Conservation (phyloP, 1,140 invertebrate genomes). For the Caenorhabditis inopinata region DNA sequence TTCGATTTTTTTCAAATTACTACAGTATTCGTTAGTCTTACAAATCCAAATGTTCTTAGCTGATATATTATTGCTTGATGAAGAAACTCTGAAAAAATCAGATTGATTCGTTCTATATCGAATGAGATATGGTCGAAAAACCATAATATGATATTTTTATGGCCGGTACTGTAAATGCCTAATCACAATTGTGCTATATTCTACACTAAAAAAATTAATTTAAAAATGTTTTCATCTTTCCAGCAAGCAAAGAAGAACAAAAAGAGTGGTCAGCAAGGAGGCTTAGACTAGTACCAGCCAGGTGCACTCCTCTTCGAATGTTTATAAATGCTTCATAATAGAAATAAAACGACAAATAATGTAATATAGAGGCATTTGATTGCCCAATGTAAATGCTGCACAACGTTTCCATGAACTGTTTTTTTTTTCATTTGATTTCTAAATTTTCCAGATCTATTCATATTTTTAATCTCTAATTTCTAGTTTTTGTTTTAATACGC, state of each 20-base stretch:
- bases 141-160: too few relatives aligned
- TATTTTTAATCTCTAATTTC: background rate
- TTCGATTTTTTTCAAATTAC: too few relatives aligned
- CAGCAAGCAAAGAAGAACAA: conserved; percentile 27
- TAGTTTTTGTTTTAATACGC: background rate
- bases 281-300: background rate
- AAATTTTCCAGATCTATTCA: background rate
- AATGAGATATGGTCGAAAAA: too few relatives aligned
- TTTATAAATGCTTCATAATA: background rate
- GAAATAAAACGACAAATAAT: background rate
- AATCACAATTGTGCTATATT: too few relatives aligned
- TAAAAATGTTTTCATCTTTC: background rate
- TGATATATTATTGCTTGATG: too few relatives aligned
- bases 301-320: background rate
- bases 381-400: conserved; percentile 19
- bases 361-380: background rate
- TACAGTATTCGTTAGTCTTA: too few relatives aligned
- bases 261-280: background rate
- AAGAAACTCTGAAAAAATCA: too few relatives aligned
- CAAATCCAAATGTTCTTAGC: too few relatives aligned
- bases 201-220: too few relatives aligned
- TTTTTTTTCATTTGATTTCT: background rate
- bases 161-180: too few relatives aligned
- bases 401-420: background rate
- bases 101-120: too few relatives aligned